phyloP scores from a whole-genome alignment of 2,888 invertebrate genomes.

The Eupithecia pulchellata region DNA sequence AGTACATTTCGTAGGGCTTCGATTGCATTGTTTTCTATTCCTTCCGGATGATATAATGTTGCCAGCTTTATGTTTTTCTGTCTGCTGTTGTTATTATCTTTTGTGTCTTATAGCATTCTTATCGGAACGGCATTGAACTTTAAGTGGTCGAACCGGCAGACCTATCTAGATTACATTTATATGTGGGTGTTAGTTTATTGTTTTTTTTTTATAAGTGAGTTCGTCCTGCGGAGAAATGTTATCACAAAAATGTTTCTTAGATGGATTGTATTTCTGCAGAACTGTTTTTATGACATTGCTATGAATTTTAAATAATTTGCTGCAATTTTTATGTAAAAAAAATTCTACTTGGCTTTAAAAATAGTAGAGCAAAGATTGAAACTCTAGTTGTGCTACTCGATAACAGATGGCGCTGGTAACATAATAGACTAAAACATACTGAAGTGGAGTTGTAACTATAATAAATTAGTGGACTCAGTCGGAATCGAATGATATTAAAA shows the following conservation, averaged over 20 bases:
- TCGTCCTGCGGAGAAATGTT: not conserved
- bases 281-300: not conserved
- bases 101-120: not conserved
- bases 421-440: not conserved
- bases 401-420: conserved; percentile 44
- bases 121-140: conserved; percentile 41
- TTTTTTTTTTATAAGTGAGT: not conserved
- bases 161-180: conserved; percentile 1
- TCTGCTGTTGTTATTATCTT: not conserved
- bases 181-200: not conserved
- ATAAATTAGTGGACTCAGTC: not conserved
- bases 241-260: not conserved
- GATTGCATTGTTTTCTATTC: not conserved
- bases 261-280: not conserved
- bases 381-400: conserved; percentile 34
- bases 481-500: not conserved
- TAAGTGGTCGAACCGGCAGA: conserved; percentile 25
- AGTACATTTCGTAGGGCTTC: not conserved
- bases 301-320: not conserved
- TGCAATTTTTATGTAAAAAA: not conserved
- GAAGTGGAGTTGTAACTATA: not conserved
- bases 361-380: not conserved
- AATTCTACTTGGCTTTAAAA: not conserved
- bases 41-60: not conserved
- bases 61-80: not conserved